phyloP scores from a whole-genome alignment of 2,113 vertebrate genomes.

The Siniperca knerii region DNA sequence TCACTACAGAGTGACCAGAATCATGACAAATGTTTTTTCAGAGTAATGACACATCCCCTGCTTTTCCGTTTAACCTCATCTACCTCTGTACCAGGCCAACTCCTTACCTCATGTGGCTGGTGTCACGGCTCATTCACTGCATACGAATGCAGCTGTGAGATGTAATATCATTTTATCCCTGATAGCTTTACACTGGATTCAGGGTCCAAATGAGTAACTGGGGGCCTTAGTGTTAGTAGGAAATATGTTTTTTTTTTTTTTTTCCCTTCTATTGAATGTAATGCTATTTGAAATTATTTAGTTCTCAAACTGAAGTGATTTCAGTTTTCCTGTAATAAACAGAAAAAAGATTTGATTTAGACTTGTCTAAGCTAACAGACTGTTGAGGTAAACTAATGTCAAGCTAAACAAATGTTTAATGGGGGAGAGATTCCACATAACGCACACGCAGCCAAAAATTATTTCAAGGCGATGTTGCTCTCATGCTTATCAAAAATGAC shows the following conservation, averaged over 20 bases:
- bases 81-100: slow-evolving; percentile 69
- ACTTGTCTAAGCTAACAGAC: slow-evolving; percentile 41
- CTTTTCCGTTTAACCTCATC: slow-evolving; percentile 75
- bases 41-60: slow-evolving; percentile 76
- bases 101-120: slow-evolving; percentile 71
- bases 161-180: slow-evolving; percentile 66
- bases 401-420: slow-evolving; percentile 68
- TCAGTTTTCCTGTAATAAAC: slow-evolving; percentile 37
- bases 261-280: slow-evolving; percentile 32
- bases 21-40: slow-evolving; percentile 73
- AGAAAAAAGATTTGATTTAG: slow-evolving; percentile 52
- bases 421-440: slow-evolving; percentile 54
- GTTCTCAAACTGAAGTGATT: slow-evolving; percentile 37
- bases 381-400: slow-evolving; percentile 67
- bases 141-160: slow-evolving; percentile 60
- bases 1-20: slow-evolving; percentile 65
- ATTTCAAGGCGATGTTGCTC: slow-evolving; percentile 67
- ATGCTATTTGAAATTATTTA: slow-evolving; percentile 47
- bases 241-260: not conserved
- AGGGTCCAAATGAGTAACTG: slow-evolving; percentile 41
- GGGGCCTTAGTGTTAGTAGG: not conserved
- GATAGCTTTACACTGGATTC: slow-evolving; percentile 55
- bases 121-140: slow-evolving; percentile 66
- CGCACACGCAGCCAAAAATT: slow-evolving; percentile 56
- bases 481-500: slow-evolving; percentile 79